Evolutionary conservation across 2,888 invertebrate species (phyloP).

Genomic region (Chironomus tentans): DNA sequence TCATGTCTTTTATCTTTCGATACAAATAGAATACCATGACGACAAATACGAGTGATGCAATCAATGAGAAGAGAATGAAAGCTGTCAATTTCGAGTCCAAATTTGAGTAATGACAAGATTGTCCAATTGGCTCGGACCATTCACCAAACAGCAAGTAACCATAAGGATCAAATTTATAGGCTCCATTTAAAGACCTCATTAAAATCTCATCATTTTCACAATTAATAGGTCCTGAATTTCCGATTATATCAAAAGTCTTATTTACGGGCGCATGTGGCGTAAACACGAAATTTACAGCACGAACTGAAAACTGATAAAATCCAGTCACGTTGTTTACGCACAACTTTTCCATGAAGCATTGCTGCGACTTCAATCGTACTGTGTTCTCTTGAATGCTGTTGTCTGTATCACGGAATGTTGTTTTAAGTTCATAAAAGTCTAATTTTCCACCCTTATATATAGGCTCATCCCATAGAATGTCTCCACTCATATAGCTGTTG

Average conservation of each 20-base stretch:
- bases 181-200: not conserved
- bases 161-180: slow-evolving; percentile 4
- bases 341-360: slow-evolving; percentile 8
- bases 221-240: not conserved
- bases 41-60: slow-evolving; percentile 28
- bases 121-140: slow-evolving; percentile 27
- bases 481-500: slow-evolving; percentile 10
- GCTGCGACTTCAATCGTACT: slow-evolving; percentile 29
- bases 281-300: slow-evolving; percentile 37
- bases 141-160: slow-evolving; percentile 24
- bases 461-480: slow-evolving; percentile 47
- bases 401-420: not conserved
- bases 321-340: slow-evolving; percentile 29
- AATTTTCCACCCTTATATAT: slow-evolving; percentile 46
- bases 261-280: slow-evolving; percentile 11
- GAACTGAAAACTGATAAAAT: slow-evolving; percentile 31
- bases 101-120: slow-evolving; percentile 12
- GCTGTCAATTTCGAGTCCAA: slow-evolving; percentile 30
- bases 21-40: slow-evolving; percentile 31
- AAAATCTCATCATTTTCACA: slow-evolving; percentile 17
- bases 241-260: not conserved
- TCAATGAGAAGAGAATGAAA: slow-evolving; percentile 29
- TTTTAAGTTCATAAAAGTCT: slow-evolving; percentile 48
- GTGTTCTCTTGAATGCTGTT: not conserved
- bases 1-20: slow-evolving; percentile 37